Conservation (phyloP, 64 coral and sea anemone species). For the Trachythela sp. region DNA sequence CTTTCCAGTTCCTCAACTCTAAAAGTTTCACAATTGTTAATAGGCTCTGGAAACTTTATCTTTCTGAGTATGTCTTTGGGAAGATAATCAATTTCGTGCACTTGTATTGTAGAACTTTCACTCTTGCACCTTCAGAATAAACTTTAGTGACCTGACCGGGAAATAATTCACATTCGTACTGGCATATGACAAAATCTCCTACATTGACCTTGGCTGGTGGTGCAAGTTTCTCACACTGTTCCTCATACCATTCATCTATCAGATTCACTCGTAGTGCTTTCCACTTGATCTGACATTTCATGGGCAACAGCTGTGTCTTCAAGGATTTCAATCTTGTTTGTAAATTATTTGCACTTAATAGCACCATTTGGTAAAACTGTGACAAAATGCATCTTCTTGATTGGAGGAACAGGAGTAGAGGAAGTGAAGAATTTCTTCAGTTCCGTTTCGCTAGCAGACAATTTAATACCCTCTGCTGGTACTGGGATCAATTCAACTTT, state of each 20-base stretch:
- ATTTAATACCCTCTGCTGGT: slow-evolving; percentile 39
- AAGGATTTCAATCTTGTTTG: not conserved
- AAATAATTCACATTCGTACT: not conserved
- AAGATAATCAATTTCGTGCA: not conserved
- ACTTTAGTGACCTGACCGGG: not conserved
- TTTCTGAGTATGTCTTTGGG: not conserved
- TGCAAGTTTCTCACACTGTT: not conserved
- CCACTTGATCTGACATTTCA: not conserved
- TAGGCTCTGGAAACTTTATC: not conserved
- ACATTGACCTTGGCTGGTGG: not conserved
- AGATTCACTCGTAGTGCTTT: not conserved
- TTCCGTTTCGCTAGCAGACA: slow-evolving; percentile 36
- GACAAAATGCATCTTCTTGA: not conserved
- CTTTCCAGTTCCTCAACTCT: not conserved
- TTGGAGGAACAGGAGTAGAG: not conserved
- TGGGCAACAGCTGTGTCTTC: not conserved
- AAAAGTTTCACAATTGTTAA: not conserved
- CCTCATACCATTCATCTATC: not conserved
- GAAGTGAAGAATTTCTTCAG: slow-evolving; percentile 17
- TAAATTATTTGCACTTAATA: not conserved
- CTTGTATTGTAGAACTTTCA: not conserved
- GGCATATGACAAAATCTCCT: not conserved
- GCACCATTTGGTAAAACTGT: not conserved
- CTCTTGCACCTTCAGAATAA: not conserved
- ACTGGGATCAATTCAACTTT: slow-evolving; percentile 23